A percentile compares a stretch with the other conserved stretches of the same genome.
Evolutionary conservation across 2,113 vertebrate species (phyloP).

Genomic region (Jacana jacana): DNA sequence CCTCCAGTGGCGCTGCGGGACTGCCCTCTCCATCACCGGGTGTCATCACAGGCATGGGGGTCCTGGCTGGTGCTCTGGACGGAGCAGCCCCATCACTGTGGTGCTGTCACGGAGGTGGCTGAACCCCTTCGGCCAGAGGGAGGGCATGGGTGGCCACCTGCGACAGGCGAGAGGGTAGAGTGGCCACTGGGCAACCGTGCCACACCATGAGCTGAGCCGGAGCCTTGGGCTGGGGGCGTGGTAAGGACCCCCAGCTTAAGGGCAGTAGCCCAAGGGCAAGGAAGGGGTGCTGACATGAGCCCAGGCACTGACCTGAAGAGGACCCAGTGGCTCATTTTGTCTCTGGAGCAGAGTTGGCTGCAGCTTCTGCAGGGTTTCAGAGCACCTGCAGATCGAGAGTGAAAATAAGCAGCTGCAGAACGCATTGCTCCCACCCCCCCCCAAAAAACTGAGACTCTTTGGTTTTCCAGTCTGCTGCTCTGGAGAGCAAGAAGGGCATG

Average conservation of each 20-base stretch:
- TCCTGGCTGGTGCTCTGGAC: neutral
- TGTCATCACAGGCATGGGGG: slow-evolving; percentile 6
- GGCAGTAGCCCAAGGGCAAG: too few species aligned
- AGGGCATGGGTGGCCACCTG: neutral
- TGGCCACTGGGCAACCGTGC: neutral
- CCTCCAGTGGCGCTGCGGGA: neutral
- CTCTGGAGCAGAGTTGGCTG: neutral
- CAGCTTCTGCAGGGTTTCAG: neutral
- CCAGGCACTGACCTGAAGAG: neutral
- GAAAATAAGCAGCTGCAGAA: neutral
- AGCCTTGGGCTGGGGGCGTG: neutral
- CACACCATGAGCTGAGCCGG: neutral
- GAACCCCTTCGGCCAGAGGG: neutral
- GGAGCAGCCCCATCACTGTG: neutral
- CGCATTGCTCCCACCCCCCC: fast-evolving
- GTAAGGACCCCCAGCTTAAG: too few species aligned
- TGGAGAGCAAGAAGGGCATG: neutral
- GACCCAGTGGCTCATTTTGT: neutral
- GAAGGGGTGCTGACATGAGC: fast-evolving
- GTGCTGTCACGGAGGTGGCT: neutral
- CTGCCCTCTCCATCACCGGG: neutral
- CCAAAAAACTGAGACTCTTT: neutral
- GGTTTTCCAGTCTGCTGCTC: neutral
- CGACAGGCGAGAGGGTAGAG: neutral
- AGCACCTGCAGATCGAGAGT: neutral